Base-by-base conservation (phyloP, 2,888 invertebrate genomes). In the Amblyteles armatorius region DNA sequence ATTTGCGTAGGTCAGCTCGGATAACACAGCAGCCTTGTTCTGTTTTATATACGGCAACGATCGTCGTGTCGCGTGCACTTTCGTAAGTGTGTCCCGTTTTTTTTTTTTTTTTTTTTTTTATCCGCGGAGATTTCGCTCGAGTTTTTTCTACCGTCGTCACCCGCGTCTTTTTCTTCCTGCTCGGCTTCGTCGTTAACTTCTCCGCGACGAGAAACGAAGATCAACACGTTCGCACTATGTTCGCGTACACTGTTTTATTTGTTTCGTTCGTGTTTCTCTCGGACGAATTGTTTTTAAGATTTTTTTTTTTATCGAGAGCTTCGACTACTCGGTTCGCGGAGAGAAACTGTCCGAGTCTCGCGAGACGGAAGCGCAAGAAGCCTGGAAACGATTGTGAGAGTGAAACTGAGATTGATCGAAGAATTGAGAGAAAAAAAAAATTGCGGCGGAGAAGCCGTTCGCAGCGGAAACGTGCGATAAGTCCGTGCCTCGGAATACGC, bases 51-150 rank as follows among this genome's bases (percentile, higher is more conserved):
- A 33, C 33, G 11, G 33, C 67, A 1, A 1, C 40, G 40, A 40
- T 40, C 67, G 19, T 40, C 40, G 36, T 67, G 67, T 67, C 67
- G 67, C 40, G 67, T 36, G 67, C 67, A 67, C 67, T 36, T 4
- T 67, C 2, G n/a, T 11, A 57, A 11, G 22, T 57, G 11, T 26
- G 9, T 22, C 57, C 22, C 26, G 57, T 22, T 26, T 22, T 26
- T 26, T 57, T 22, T 55, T 2, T 26, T 26, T 57, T 22, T 55
- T 2, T 55, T 22, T 55, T 55, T 22, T 3, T 16, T 16, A 16
- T 44, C 44, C 44, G 16, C 16, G 4, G 16, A 44, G 13, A 44
- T 3, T 16, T 44, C 3, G 16, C 44, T 44, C 44, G 44, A 19
- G 55, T 22, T 9, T 19, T 3, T 22, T 22, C 55, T 1, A 3